These are phyloP conservation scores for Drosophila seclusa DNA, from an alignment of 2,888 invertebrate species.

Conservation along the genomic window DNA sequence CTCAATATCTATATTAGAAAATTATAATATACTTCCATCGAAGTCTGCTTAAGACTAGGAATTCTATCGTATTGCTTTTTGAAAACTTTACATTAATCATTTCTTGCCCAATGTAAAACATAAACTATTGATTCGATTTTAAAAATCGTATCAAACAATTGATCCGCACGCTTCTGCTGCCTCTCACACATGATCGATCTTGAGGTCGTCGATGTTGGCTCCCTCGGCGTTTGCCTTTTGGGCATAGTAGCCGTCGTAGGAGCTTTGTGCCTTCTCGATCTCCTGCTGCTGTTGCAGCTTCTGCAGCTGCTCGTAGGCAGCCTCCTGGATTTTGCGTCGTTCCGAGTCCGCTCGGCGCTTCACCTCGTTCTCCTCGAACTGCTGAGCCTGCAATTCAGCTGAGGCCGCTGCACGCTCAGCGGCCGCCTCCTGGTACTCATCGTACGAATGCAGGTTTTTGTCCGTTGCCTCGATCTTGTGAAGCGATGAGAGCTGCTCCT, in stretches of 20 bases:
- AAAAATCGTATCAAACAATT: slow-evolving; percentile 31
- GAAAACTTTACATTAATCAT: slow-evolving; percentile 19
- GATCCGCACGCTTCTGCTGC: no score
- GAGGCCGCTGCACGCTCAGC: slow-evolving; percentile 77
- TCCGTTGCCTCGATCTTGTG: slow-evolving; percentile 67
- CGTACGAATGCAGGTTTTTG: slow-evolving; percentile 67
- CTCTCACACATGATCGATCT: slow-evolving; percentile 67
- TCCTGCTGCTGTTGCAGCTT: slow-evolving; percentile 72
- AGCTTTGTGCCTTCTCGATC: slow-evolving; percentile 71
- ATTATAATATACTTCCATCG: background rate
- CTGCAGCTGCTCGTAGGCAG: slow-evolving; percentile 77
- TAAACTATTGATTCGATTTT: slow-evolving; percentile 41
- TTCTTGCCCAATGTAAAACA: background rate
- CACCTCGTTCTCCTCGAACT: slow-evolving; percentile 77
- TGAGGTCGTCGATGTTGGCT: slow-evolving; percentile 57
- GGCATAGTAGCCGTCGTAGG: slow-evolving; percentile 74
- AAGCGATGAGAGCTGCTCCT: slow-evolving; percentile 71
- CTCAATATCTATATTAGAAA: background rate
- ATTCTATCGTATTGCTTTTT: slow-evolving; percentile 51
- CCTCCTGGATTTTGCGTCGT: slow-evolving; percentile 77
- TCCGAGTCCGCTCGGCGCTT: slow-evolving; percentile 76
- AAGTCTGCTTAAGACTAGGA: slow-evolving; percentile 19
- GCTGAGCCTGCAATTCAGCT: slow-evolving; percentile 79
- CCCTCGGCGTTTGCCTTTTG: slow-evolving; percentile 69
- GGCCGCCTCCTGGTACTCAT: slow-evolving; percentile 76